phyloP scores from a whole-genome alignment of 2,888 invertebrate genomes.

The Volucella inflata region DNA sequence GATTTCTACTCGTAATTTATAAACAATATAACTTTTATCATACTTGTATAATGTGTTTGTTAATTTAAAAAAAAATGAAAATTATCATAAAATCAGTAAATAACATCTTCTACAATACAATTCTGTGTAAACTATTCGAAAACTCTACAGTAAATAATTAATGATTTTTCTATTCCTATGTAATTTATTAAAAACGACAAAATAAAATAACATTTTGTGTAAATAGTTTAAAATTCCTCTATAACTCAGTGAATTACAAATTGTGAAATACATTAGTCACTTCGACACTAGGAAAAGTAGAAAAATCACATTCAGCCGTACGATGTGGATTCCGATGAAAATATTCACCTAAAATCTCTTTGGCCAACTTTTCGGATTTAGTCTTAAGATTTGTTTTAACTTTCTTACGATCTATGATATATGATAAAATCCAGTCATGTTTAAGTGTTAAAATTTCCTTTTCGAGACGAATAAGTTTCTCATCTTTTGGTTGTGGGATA shows the following conservation, averaged over 20 bases:
- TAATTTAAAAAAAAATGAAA: background rate
- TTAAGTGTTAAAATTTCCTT: conserved; percentile 77
- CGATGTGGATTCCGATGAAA: conserved; percentile 82
- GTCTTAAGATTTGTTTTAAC: conserved; percentile 30
- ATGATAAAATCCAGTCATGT: conserved; percentile 80
- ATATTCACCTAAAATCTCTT: conserved; percentile 82
- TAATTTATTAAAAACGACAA: background rate
- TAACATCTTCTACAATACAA: no score
- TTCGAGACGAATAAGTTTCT: conserved; percentile 81
- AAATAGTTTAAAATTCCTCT: conserved; percentile 29
- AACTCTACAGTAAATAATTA: no score
- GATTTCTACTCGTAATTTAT: conserved; percentile 40
- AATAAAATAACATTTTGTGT: background rate
- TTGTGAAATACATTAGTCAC: conserved; percentile 69
- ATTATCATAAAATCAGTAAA: no score
- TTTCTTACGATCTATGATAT: conserved; percentile 78
- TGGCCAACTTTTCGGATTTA: conserved; percentile 76
- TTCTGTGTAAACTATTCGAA: no score
- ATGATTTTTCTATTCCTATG: no score
- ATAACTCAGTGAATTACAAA: conserved; percentile 60
- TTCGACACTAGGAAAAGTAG: conserved; percentile 79
- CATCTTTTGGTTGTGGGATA: conserved; percentile 82
- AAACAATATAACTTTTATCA: conserved; percentile 28
- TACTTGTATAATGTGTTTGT: conserved; percentile 1
- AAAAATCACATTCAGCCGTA: conserved; percentile 80